Conservation (phyloP, 2,888 invertebrate genomes). For the Acrobasis consociella region DNA sequence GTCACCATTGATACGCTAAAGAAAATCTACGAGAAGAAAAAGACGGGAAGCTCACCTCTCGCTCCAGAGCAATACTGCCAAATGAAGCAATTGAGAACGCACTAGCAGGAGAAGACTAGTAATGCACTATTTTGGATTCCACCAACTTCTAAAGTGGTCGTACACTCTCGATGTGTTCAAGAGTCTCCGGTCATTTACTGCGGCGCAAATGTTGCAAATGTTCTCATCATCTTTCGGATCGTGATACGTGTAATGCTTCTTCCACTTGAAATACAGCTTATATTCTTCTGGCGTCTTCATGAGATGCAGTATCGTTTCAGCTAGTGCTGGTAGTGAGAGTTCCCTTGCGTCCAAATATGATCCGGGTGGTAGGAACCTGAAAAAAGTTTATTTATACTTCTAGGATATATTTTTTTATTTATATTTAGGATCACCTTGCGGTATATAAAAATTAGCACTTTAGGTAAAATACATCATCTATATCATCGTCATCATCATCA, state of each 20-base stretch:
- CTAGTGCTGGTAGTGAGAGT: neutral
- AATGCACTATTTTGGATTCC: neutral
- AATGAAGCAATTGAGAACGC: too few relatives aligned
- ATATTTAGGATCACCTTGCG: too few relatives aligned
- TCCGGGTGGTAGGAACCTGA: constrained; percentile 1
- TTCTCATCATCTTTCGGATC: neutral
- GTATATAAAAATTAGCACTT: too few relatives aligned
- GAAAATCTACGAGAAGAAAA: too few relatives aligned
- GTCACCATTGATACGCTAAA: too few relatives aligned
- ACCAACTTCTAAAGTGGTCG: neutral
- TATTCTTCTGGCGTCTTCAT: neutral
- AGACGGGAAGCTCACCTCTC: too few relatives aligned
- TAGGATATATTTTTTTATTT: too few relatives aligned
- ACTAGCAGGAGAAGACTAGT: too few relatives aligned
- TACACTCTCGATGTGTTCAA: neutral
- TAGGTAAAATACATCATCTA: too few relatives aligned
- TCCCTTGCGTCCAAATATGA: neutral
- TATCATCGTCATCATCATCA: too few relatives aligned
- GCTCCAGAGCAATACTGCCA: too few relatives aligned
- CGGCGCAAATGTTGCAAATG: constrained; percentile 2
- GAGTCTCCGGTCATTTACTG: neutral
- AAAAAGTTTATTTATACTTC: too few relatives aligned
- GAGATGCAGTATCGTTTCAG: neutral
- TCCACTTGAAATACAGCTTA: neutral
- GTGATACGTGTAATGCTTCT: neutral